Percentiles rank a stretch among this genome's conserved stretches.
phyloP scores from a whole-genome alignment of 2,888 invertebrate species.

The Coremacera marginata region DNA sequence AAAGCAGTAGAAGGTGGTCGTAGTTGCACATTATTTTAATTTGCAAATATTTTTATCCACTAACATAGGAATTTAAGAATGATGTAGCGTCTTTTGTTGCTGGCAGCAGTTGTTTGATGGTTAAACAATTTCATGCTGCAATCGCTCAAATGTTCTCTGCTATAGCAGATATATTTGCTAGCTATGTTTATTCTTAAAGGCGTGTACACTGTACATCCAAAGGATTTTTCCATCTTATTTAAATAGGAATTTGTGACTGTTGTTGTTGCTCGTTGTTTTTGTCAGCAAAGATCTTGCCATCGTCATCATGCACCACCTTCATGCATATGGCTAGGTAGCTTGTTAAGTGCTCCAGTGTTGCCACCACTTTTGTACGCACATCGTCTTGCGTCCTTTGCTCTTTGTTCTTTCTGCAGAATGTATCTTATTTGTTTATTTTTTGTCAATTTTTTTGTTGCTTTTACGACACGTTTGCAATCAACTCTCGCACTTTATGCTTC shows the following conservation, averaged over 20 bases:
- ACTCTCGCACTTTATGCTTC: not conserved
- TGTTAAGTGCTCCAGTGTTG: not conserved
- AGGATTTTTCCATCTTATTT: too few species aligned
- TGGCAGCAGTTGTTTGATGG: too few species aligned
- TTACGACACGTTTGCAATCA: slow-evolving; percentile 19
- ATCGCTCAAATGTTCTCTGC: too few species aligned
- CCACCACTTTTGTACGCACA: not conserved
- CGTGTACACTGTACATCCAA: too few species aligned
- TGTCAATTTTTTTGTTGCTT: not conserved
- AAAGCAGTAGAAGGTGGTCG: not conserved
- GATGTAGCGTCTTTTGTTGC: too few species aligned
- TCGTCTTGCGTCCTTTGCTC: not conserved
- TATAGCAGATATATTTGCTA: not conserved
- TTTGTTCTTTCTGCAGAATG: not conserved
- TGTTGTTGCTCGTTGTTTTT: too few species aligned
- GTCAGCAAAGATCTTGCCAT: too few species aligned
- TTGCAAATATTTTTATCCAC: too few species aligned
- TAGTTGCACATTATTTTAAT: too few species aligned
- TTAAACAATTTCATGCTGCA: not conserved
- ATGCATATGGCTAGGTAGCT: not conserved
- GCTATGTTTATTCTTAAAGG: not conserved
- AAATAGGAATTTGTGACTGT: too few species aligned
- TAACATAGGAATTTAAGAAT: too few species aligned
- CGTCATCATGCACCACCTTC: too few species aligned
- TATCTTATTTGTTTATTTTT: not conserved